Conservation (phyloP, 2,797 vertebrate species). For the Anas flavirostris region DNA sequence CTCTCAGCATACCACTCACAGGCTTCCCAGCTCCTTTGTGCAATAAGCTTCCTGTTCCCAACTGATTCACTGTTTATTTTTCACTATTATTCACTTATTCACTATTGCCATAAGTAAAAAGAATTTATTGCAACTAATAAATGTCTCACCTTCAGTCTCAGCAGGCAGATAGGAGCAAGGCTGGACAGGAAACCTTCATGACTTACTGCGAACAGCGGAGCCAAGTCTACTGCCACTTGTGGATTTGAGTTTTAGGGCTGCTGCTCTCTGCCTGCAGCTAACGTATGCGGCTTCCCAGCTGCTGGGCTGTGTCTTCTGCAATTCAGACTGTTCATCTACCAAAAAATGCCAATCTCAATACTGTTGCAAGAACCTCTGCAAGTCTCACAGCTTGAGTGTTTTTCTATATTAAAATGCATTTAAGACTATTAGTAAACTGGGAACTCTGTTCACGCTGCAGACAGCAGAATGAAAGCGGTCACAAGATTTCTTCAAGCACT, state of each 20-base stretch:
- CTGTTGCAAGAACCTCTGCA: neutral
- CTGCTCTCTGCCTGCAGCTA: neutral
- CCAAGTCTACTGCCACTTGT: neutral
- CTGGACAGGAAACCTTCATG: neutral
- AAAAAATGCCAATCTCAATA: neutral
- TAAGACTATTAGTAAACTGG: too few species aligned
- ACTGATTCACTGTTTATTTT: neutral
- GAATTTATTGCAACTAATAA: neutral
- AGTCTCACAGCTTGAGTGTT: neutral
- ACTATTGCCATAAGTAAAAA: neutral
- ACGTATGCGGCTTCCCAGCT: neutral
- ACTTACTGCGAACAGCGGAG: neutral
- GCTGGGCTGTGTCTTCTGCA: neutral
- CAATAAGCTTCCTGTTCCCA: neutral
- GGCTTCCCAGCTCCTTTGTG: neutral
- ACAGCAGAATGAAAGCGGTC: neutral
- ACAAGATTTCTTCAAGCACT: neutral
- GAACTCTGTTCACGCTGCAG: neutral
- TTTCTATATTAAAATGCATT: neutral
- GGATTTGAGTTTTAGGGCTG: neutral
- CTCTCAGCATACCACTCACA: accelerated
- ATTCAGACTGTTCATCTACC: neutral
- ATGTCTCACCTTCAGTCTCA: neutral
- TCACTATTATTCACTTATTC: too few species aligned
- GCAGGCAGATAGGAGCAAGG: neutral